Percentiles rank a stretch among this genome's conserved stretches.
Evolutionary conservation across 2,113 vertebrate genomes (phyloP).

Genomic region (Gorsachius goisagi): DNA sequence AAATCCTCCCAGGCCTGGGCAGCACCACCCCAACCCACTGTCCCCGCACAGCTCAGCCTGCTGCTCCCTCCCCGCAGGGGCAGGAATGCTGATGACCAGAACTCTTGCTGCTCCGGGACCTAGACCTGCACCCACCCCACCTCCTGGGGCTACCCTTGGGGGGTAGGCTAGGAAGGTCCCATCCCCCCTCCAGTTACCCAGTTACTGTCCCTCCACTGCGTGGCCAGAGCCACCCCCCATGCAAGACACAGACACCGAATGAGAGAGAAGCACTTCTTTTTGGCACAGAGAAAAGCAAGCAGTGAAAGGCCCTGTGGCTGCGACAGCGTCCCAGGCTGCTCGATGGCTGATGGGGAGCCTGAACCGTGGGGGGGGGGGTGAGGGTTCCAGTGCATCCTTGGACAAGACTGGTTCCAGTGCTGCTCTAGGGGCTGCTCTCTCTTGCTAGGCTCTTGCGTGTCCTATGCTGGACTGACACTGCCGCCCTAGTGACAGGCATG

Average conservation of each 20-base stretch:
- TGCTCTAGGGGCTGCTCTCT: neutral
- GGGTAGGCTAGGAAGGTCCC: neutral
- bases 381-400: neutral
- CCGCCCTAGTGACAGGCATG: accelerated
- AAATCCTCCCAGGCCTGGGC: neutral
- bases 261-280: neutral
- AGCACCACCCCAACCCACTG: neutral
- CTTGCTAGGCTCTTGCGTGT: neutral
- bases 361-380: accelerated
- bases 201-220: neutral
- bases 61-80: neutral
- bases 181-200: neutral
- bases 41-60: neutral
- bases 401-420: neutral
- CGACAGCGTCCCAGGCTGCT: neutral
- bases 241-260: neutral
- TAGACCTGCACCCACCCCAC: neutral
- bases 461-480: neutral
- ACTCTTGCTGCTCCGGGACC: neutral
- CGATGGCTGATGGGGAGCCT: accelerated
- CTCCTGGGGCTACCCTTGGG: neutral
- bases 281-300: neutral
- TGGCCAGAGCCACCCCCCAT: neutral
- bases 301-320: neutral
- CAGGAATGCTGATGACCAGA: accelerated